These are phyloP conservation scores for Argyresthia goedartella DNA, from an alignment of 2,888 invertebrate species.

Conservation along the genomic window DNA sequence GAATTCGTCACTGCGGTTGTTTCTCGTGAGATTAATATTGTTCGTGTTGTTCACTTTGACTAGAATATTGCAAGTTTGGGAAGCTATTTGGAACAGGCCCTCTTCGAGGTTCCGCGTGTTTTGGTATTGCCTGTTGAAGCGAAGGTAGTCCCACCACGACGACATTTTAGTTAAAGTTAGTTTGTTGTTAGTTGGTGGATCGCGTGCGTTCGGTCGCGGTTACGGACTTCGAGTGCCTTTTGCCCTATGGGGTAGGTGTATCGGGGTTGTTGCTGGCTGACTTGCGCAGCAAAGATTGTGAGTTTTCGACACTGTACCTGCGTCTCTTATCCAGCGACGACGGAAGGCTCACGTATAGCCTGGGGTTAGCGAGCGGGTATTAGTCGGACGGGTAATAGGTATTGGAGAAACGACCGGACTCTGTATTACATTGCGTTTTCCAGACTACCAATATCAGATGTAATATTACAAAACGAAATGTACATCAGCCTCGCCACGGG, in stretches of 20 bases:
- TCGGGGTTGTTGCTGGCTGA: not conserved
- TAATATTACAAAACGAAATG: no score
- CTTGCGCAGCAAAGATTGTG: constrained; percentile 16
- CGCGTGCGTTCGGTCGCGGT: not conserved
- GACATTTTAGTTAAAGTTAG: constrained; percentile 47
- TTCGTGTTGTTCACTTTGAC: constrained; percentile 84
- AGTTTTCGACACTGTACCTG: not conserved
- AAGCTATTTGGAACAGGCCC: constrained; percentile 82
- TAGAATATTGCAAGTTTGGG: constrained; percentile 82
- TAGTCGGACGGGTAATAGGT: no score
- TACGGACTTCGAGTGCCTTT: not conserved
- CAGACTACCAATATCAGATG: no score
- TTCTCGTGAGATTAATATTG: constrained; percentile 77
- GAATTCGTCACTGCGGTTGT: constrained; percentile 75
- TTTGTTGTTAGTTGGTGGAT: not conserved
- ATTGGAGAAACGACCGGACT: no score
- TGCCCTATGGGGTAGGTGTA: not conserved
- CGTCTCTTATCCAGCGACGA: no score
- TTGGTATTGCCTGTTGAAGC: constrained; percentile 58
- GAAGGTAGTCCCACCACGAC: constrained; percentile 73
- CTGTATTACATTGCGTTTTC: no score
- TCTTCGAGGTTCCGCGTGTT: constrained; percentile 78
- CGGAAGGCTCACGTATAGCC: no score
- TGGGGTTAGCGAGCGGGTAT: no score
- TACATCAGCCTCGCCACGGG: no score